These are phyloP conservation scores for Zosterops japonicus DNA, from an alignment of 2,113 vertebrate genomes.

Conservation along the genomic window DNA sequence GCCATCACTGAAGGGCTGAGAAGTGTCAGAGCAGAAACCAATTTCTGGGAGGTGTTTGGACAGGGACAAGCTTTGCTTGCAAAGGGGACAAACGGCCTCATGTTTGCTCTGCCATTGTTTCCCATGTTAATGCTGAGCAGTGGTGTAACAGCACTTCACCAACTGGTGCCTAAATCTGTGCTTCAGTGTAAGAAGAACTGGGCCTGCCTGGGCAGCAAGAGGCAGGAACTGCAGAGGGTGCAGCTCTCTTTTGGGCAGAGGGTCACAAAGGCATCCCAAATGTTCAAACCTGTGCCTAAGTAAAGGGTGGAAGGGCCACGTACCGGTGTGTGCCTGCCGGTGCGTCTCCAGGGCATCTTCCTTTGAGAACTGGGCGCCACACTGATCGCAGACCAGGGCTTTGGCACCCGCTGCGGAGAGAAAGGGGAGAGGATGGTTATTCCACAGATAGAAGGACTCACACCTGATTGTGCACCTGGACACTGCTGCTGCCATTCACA, in stretches of 20 bases:
- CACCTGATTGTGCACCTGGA: not conserved
- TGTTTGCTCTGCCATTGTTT: not conserved
- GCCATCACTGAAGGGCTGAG: not conserved
- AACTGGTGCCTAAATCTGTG: not conserved
- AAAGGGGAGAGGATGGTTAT: not conserved
- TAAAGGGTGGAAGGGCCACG: not conserved
- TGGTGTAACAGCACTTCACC: fast-evolving
- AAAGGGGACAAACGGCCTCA: not conserved
- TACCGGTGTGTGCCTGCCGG: slow-evolving; percentile 94
- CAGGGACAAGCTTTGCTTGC: not conserved
- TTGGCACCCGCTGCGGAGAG: slow-evolving; percentile 89
- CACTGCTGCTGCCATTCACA: not conserved
- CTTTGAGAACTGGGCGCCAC: slow-evolving; percentile 95
- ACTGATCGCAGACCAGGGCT: slow-evolving; percentile 96
- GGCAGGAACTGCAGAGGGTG: not conserved
- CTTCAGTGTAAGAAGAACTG: not conserved
- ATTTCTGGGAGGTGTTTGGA: not conserved
- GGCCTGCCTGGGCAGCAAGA: not conserved
- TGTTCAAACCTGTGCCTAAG: fast-evolving
- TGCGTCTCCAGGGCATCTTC: slow-evolving; percentile 95
- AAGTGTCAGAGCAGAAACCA: not conserved
- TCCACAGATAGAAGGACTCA: fast-evolving
- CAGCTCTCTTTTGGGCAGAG: not conserved
- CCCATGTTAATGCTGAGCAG: not conserved
- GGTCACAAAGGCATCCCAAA: not conserved